Base-by-base conservation (phyloP, 1,140 invertebrate species). In the Zaprionus taronus region DNA sequence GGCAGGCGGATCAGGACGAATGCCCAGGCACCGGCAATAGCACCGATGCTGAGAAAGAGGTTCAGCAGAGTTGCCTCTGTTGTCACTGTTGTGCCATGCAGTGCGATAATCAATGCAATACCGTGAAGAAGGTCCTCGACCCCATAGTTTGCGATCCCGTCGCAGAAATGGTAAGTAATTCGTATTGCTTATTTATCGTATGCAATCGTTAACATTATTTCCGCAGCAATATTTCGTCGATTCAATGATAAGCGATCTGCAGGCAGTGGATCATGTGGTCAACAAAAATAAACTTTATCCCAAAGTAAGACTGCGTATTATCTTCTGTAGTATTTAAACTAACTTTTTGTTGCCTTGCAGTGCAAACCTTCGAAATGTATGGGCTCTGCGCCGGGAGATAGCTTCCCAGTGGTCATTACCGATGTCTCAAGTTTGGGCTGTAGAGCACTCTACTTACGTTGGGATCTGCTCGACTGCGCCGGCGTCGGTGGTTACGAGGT, bases 181-280 rank as follows among this genome's bases (percentile, higher is more conserved):
- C n/a, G 17, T 34, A 0, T 34, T 34, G 31, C 31, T 11, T 11
- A 34, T 34, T 34, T 34, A 34, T 34, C 9, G 9, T 34, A 34
- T 34, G 9, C 9, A 34, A 11, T 34, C 31, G 9, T 4, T 11
- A 11, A 34, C 31, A 4, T 11, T 11, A 34, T 34, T 3, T 11
- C 31, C 9, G 31, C 20, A 92, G 91, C 91, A 90, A 91, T 90
- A 76, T 36, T 92, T 92, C 34, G 91, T 92, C 49, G 91, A 92
- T 34, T 92, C 91, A 0, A 79, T 92, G 4, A 90, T 92, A 55
- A 66, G 77, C 17, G 91, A 92, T 72, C 24, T 92, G 65, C 72
- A 91, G 12, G 72, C 81, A n/a, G 91, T 92, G 91, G 83, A 92
- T 2, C 70, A 91, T 67, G 87, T 90, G 58, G 66, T 91, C 72